phyloP scores from a whole-genome alignment of 1,140 invertebrate genomes.

The Lanistes nyassanus region DNA sequence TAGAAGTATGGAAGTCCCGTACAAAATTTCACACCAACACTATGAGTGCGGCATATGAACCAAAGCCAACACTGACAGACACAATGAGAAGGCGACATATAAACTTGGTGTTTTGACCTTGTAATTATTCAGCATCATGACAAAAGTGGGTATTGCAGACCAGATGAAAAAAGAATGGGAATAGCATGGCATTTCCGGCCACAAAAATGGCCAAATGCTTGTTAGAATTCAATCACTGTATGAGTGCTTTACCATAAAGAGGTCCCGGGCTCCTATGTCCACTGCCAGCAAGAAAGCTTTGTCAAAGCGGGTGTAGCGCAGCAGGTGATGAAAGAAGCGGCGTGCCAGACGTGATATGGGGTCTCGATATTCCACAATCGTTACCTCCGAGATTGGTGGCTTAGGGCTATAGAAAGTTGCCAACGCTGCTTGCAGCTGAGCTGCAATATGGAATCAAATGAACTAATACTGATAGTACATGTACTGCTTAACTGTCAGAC shows the following conservation, averaged over 20 bases:
- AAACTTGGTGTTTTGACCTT: no score
- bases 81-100: no score
- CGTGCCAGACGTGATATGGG: conserved; percentile 80
- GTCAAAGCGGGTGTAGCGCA: conserved; percentile 82
- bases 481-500: no score
- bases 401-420: conserved; percentile 78
- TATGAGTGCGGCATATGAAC: no score
- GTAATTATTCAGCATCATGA: no score
- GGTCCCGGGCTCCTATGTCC: conserved; percentile 73
- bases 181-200: no score
- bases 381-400: conserved; percentile 74
- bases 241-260: conserved; percentile 66
- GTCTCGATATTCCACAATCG: conserved; percentile 78
- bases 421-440: conserved; percentile 76
- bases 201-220: no score
- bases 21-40: background rate
- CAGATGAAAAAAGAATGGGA: no score
- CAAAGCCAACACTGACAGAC: no score
- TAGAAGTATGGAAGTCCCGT: conserved; percentile 52
- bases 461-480: no score
- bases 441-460: conserved; percentile 53
- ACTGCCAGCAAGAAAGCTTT: conserved; percentile 88
- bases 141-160: no score
- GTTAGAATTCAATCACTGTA: no score
- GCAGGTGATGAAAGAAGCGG: conserved; percentile 81